phyloP scores from a whole-genome alignment of 2,888 invertebrate species.

The Drosophila longiperda region DNA sequence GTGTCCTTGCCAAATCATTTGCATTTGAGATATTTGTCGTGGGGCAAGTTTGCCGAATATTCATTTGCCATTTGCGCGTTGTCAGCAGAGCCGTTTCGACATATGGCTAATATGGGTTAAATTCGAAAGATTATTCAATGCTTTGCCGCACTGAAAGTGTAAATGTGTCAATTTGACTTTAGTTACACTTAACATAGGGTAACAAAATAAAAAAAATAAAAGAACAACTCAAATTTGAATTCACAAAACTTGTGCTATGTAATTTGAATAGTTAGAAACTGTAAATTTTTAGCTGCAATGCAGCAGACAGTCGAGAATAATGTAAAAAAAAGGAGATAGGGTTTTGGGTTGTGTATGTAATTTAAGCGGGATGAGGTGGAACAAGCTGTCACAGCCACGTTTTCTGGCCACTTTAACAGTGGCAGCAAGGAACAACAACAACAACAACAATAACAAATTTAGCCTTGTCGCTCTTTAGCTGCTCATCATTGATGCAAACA shows the following conservation, averaged over 20 bases:
- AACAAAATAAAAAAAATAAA: neutral
- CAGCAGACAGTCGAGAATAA: constrained; percentile 1
- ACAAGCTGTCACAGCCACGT: constrained; percentile 53
- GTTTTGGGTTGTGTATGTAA: neutral
- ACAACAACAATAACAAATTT: neutral
- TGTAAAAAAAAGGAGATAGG: neutral
- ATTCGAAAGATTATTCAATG: constrained; percentile 15
- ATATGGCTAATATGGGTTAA: constrained; percentile 26
- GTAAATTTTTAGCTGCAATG: neutral
- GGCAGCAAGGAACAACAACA: constrained; percentile 12
- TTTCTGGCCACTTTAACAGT: constrained; percentile 59
- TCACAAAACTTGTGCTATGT: neutral
- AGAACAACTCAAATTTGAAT: neutral
- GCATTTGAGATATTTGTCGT: constrained; percentile 60
- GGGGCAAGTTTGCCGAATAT: constrained; percentile 28
- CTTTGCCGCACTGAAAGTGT: constrained; percentile 30
- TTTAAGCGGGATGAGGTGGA: neutral
- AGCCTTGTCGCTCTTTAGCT: constrained; percentile 16
- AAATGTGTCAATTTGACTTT: constrained; percentile 34
- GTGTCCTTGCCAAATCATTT: constrained; percentile 67
- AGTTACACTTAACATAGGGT: neutral
- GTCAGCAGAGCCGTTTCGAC: constrained; percentile 24
- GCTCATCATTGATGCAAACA: constrained; percentile 79
- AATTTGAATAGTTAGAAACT: constrained; percentile 3
- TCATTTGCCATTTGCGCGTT: constrained; percentile 50